Conservation (phyloP, 2,888 invertebrate genomes). For the Carabus problematicus region DNA sequence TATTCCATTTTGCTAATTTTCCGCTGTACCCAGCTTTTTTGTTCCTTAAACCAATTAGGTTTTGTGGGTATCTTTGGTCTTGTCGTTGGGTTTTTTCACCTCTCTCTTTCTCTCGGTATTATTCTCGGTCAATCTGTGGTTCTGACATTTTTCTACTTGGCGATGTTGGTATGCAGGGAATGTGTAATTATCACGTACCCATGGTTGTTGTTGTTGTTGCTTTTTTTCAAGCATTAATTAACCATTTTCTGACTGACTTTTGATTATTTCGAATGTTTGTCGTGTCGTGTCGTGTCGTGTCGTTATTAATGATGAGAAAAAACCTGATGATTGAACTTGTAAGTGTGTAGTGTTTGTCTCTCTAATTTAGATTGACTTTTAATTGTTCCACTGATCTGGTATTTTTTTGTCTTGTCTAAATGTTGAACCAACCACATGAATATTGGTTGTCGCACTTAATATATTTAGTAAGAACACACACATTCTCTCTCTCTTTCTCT, state of each 20-base stretch:
- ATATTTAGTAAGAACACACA: not conserved
- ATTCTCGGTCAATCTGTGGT: no score
- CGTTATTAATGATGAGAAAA: conserved; percentile 28
- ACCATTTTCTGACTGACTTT: conserved; percentile 30
- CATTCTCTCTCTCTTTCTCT: no score
- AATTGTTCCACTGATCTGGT: no score
- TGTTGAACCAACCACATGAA: not conserved
- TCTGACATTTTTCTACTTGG: not conserved
- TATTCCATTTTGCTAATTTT: conserved; percentile 38
- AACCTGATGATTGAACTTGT: conserved; percentile 13
- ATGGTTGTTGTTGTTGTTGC: no score
- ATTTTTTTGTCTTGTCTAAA: conserved; percentile 2
- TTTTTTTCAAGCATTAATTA: conserved; percentile 30
- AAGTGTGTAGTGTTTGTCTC: no score
- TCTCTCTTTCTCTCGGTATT: not conserved
- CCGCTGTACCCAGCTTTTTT: conserved; percentile 19
- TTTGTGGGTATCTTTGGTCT: conserved; percentile 33
- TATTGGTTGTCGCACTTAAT: no score
- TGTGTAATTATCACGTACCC: conserved; percentile 33
- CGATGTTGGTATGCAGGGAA: conserved; percentile 22
- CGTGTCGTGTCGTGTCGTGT: no score
- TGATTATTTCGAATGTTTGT: conserved; percentile 2
- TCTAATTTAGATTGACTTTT: not conserved
- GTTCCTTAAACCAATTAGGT: conserved; percentile 40
- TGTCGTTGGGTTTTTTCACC: not conserved